phyloP scores from a whole-genome alignment of 2,888 invertebrate species.

The Pycnomerus fuliginosus region DNA sequence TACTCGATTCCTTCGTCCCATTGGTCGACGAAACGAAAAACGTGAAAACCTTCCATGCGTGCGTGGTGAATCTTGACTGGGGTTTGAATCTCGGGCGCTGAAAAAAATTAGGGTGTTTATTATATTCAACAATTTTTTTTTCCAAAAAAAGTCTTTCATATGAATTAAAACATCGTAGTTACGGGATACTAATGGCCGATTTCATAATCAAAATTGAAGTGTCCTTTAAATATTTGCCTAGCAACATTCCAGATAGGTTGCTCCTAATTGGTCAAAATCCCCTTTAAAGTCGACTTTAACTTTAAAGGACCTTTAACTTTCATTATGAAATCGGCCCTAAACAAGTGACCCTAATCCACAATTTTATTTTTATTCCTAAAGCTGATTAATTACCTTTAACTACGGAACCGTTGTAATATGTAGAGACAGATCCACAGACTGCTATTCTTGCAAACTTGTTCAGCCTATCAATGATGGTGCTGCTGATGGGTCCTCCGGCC shows the following conservation, averaged over 20 bases:
- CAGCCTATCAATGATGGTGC: conserved; percentile 62
- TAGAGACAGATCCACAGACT: conserved; percentile 67
- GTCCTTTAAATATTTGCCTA: not conserved
- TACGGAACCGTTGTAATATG: conserved; percentile 57
- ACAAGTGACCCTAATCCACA: too few relatives aligned
- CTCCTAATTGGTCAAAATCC: too few relatives aligned
- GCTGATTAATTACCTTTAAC: conserved; percentile 17
- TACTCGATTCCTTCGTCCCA: conserved; percentile 65
- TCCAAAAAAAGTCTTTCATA: too few relatives aligned
- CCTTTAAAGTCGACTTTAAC: too few relatives aligned
- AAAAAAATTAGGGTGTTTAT: too few relatives aligned
- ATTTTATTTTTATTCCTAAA: too few relatives aligned
- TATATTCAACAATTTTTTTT: too few relatives aligned
- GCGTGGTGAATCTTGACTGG: conserved; percentile 60
- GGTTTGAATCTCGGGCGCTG: conserved; percentile 57
- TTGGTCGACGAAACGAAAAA: conserved; percentile 46
- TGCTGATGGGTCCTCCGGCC: conserved; percentile 70
- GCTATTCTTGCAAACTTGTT: conserved; percentile 64
- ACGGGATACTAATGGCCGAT: not conserved
- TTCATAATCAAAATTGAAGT: not conserved
- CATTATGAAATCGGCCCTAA: too few relatives aligned
- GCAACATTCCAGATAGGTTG: too few relatives aligned
- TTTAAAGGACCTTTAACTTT: too few relatives aligned
- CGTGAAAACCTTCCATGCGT: conserved; percentile 44
- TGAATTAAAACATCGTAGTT: not conserved